Evolutionary conservation across 2,113 vertebrate species (phyloP).

Genomic region (Microcebus ravelobensis): DNA sequence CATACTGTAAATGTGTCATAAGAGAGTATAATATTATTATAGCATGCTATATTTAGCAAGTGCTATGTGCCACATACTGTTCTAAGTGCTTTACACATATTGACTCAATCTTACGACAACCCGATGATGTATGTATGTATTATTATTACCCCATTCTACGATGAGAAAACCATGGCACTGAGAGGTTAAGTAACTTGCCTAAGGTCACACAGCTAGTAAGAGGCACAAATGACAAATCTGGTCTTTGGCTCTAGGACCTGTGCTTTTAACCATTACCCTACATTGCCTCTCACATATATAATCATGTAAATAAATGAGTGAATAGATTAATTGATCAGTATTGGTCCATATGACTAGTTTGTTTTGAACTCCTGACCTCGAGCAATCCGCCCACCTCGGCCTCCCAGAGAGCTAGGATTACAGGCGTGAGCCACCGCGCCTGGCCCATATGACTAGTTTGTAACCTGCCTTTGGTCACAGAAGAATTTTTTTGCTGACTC

Average conservation of each 20-base stretch:
- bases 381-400: no score
- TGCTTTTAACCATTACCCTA: neutral
- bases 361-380: no score
- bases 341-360: neutral
- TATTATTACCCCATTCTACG: neutral
- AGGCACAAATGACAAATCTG: neutral
- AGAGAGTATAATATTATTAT: neutral
- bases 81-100: neutral
- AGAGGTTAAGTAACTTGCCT: neutral
- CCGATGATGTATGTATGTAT: neutral
- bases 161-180: slow-evolving; percentile 20
- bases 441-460: neutral
- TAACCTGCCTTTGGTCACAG: neutral
- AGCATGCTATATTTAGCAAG: neutral
- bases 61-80: neutral
- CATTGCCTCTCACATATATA: neutral
- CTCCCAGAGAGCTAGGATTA: no score
- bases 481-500: neutral
- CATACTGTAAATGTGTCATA: neutral
- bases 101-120: neutral
- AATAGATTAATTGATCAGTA: neutral
- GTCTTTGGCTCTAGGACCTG: neutral
- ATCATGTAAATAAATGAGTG: neutral
- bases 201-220: neutral
- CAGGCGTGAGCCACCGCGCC: no score